Evolutionary conservation across 2,113 vertebrate genomes (phyloP).

Genomic region (Notarius lentiginosus): DNA sequence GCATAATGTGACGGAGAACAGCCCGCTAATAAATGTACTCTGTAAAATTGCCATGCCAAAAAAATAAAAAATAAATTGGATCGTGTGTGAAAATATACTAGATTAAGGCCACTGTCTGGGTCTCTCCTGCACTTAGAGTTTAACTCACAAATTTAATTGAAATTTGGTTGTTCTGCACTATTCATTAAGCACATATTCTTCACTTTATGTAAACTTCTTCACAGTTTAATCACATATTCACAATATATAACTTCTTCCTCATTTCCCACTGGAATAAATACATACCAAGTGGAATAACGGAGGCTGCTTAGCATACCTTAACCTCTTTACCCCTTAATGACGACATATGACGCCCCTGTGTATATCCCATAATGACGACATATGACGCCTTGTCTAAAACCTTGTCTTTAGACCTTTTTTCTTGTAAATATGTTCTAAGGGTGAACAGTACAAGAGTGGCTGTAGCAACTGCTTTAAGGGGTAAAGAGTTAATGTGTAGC

Average conservation of each 20-base stretch:
- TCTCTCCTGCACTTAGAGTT: constrained; percentile 18
- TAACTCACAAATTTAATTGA: constrained; percentile 29
- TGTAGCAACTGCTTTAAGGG: no score
- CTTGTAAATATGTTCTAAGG: no score
- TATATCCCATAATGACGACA: no score
- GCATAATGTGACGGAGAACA: background rate
- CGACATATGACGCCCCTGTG: no score
- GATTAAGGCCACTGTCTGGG: constrained; percentile 27
- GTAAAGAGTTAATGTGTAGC: background rate
- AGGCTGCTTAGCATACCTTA: background rate
- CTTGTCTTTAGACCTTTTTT: no score
- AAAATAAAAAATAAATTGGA: background rate
- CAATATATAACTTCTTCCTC: background rate
- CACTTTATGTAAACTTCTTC: constrained; percentile 1
- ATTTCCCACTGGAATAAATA: constrained; percentile 1
- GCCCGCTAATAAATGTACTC: background rate
- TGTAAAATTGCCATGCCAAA: background rate
- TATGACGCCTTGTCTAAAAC: no score
- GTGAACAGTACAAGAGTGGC: no score
- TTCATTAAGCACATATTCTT: background rate
- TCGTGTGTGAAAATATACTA: constrained; percentile 5
- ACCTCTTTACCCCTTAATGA: no score
- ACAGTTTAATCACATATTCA: background rate
- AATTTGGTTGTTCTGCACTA: background rate
- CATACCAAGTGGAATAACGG: constrained; percentile 15